Conservation (phyloP, 2,888 invertebrate genomes). For the Heteromyza rotundicornis region DNA sequence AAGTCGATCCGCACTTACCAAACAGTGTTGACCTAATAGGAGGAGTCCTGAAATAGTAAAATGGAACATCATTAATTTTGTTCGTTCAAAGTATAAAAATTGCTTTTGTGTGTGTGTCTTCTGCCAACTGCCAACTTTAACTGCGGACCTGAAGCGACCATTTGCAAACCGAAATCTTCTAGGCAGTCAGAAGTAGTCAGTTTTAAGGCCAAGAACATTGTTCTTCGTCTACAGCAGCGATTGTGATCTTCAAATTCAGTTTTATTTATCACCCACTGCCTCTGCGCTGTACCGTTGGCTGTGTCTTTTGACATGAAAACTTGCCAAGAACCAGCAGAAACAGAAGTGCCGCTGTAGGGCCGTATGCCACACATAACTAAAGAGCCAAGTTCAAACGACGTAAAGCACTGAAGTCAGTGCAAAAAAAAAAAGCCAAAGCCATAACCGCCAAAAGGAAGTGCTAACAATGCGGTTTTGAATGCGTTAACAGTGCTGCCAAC, state of each 20-base stretch:
- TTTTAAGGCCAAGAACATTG: conserved; percentile 31
- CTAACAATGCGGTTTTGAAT: conserved; percentile 33
- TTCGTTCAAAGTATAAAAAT: too few species aligned
- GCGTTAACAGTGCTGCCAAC: neutral
- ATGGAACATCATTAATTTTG: too few species aligned
- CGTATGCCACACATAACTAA: conserved; percentile 45
- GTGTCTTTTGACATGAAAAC: neutral
- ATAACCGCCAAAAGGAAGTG: conserved; percentile 44
- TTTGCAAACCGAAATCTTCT: conserved; percentile 30
- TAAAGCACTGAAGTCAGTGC: conserved; percentile 6
- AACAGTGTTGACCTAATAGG: conserved; percentile 12
- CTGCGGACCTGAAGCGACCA: too few species aligned
- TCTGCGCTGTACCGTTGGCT: neutral
- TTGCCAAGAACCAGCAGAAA: conserved; percentile 11
- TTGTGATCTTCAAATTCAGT: conserved; percentile 26
- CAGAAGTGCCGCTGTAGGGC: conserved; percentile 33
- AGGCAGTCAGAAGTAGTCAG: neutral
- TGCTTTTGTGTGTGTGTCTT: too few species aligned
- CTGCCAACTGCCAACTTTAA: too few species aligned
- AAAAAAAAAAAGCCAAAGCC: neutral
- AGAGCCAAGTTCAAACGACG: conserved; percentile 42
- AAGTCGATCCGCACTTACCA: conserved; percentile 14
- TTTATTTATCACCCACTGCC: neutral
- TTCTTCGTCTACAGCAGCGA: conserved; percentile 13
- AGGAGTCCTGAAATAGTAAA: conserved; percentile 23